Conservation (phyloP, 2,888 invertebrate genomes). For the Apodemia zela region DNA sequence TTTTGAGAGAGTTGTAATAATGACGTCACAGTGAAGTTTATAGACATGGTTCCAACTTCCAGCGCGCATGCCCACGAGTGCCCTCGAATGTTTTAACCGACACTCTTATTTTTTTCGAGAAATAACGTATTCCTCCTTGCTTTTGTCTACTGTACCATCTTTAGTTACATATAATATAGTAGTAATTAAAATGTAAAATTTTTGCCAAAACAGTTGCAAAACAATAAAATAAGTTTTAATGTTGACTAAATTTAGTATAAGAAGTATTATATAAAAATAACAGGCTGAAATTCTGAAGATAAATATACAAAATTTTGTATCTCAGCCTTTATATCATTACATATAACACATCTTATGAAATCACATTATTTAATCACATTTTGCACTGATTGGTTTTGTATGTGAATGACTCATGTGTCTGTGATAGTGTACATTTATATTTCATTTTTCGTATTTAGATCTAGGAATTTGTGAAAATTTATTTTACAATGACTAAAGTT, state of each 20-base stretch:
- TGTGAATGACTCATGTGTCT: slow-evolving; percentile 71
- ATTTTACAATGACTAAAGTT: slow-evolving; percentile 61
- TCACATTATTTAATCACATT: slow-evolving; percentile 38
- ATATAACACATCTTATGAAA: slow-evolving; percentile 4
- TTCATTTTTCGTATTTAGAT: slow-evolving; percentile 46
- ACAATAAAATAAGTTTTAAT: slow-evolving; percentile 1
- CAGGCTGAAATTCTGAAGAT: background rate
- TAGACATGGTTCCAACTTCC: too few species aligned
- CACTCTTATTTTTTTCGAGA: too few species aligned
- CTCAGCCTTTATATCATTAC: background rate
- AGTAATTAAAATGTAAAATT: slow-evolving; percentile 22
- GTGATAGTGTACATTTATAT: slow-evolving; percentile 68
- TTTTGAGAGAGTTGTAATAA: too few species aligned
- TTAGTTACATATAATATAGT: background rate
- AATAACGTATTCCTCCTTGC: too few species aligned
- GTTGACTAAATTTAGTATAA: slow-evolving; percentile 9
- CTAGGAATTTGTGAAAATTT: slow-evolving; percentile 42
- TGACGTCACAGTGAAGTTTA: too few species aligned
- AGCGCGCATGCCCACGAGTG: too few species aligned
- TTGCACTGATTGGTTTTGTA: slow-evolving; percentile 59
- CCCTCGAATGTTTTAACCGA: too few species aligned
- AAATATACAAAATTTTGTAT: background rate
- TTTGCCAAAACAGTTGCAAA: slow-evolving; percentile 13
- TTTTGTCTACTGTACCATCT: background rate
- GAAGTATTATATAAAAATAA: background rate